Percentiles rank a stretch among this genome's conserved stretches.
phyloP scores from a whole-genome alignment of 2,888 invertebrate genomes.

The Meiosimyza platycephala region DNA sequence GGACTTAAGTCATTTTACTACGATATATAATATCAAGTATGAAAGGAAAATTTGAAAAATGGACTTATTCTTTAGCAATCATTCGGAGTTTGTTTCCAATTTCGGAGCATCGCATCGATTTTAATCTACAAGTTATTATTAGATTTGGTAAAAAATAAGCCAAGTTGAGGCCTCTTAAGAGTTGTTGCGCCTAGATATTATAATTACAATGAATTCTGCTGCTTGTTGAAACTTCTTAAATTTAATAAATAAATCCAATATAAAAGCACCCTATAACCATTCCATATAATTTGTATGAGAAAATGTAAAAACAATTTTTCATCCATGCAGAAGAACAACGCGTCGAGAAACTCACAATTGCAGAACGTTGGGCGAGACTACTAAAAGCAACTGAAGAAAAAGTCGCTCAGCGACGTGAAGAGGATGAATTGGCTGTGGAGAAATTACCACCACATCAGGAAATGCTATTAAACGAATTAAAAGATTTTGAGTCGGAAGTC shows the following conservation, averaged over 20 bases:
- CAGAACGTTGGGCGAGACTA: conserved; percentile 71
- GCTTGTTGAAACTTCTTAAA: neutral
- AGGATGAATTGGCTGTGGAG: conserved; percentile 54
- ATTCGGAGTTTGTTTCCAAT: too few species aligned
- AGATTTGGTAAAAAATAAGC: too few species aligned
- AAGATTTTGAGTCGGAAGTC: conserved; percentile 69
- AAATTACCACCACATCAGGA: conserved; percentile 58
- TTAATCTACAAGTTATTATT: too few species aligned
- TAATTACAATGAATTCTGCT: conserved; percentile 24
- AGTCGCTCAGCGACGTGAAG: conserved; percentile 63
- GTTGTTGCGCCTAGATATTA: too few species aligned
- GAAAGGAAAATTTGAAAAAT: too few species aligned
- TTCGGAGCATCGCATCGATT: too few species aligned
- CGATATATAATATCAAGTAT: too few species aligned
- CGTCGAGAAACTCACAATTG: conserved; percentile 68
- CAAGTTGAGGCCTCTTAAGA: too few species aligned
- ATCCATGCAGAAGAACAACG: conserved; percentile 43
- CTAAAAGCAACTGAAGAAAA: conserved; percentile 69
- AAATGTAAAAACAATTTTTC: neutral
- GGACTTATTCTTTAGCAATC: too few species aligned
- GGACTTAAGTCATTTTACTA: too few species aligned
- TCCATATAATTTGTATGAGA: neutral
- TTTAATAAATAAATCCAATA: too few species aligned
- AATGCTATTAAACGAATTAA: conserved; percentile 65
- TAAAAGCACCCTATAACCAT: too few species aligned